Evolutionary conservation across 2,797 vertebrate species (phyloP).

Genomic region (Alouatta caraya): DNA sequence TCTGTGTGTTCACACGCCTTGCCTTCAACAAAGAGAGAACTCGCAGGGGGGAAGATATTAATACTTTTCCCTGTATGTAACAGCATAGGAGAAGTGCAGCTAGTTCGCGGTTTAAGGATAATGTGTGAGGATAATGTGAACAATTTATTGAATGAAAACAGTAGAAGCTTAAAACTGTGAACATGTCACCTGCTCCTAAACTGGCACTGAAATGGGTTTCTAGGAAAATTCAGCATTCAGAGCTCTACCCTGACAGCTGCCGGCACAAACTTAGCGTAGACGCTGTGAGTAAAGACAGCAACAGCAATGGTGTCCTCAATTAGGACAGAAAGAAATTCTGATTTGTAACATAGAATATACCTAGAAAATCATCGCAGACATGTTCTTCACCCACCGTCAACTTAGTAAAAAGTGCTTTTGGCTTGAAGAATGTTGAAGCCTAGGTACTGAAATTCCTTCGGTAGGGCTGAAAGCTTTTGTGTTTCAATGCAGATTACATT

Average conservation of each 20-base stretch:
- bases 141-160: not conserved
- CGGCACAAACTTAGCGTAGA: not conserved
- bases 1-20: not conserved
- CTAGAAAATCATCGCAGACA: not conserved
- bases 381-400: not conserved
- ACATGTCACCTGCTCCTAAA: not conserved
- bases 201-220: not conserved
- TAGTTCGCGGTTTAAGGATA: fast-evolving
- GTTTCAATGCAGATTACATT: fast-evolving
- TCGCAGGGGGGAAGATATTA: fast-evolving
- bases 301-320: not conserved
- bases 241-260: not conserved
- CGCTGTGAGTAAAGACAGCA: not conserved
- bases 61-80: fast-evolving
- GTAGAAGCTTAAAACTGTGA: not conserved
- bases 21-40: not conserved
- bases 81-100: not conserved
- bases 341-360: not conserved
- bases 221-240: not conserved
- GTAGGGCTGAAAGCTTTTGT: fast-evolving
- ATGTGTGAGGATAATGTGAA: fast-evolving
- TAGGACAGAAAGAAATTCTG: not conserved
- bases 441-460: not conserved
- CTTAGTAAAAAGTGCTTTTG: not conserved
- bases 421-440: fast-evolving